These are phyloP conservation scores for Nomada flava DNA, from an alignment of 2,888 invertebrate genomes.

Conservation along the genomic window DNA sequence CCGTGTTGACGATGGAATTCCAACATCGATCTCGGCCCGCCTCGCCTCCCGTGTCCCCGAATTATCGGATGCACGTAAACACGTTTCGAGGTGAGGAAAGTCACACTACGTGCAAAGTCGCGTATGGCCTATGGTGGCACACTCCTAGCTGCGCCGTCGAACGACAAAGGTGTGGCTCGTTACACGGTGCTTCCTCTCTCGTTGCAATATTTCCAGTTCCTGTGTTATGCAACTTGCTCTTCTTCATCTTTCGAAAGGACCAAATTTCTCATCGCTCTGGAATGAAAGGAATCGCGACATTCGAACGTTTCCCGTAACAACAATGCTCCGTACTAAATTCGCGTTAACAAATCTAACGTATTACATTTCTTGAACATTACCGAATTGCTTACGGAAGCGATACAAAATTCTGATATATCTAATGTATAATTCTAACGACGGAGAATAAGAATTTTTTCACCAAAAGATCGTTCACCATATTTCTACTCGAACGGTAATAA, in stretches of 20 bases:
- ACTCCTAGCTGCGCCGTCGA: slow-evolving; percentile 39
- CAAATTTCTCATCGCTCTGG: too few relatives aligned
- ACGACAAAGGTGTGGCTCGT: slow-evolving; percentile 66
- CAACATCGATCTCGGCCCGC: slow-evolving; percentile 8
- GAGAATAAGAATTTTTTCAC: too few relatives aligned
- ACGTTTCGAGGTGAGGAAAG: slow-evolving; percentile 64
- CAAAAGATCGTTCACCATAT: too few relatives aligned
- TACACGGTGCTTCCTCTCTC: slow-evolving; percentile 40
- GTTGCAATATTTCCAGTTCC: slow-evolving; percentile 11
- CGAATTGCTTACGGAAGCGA: too few relatives aligned
- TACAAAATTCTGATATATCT: too few relatives aligned
- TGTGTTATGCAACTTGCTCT: slow-evolving; percentile 21
- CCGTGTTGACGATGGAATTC: slow-evolving; percentile 12
- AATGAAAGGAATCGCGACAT: too few relatives aligned
- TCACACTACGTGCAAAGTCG: slow-evolving; percentile 71
- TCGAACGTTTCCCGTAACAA: too few relatives aligned
- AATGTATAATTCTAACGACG: too few relatives aligned
- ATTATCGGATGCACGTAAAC: slow-evolving; percentile 52
- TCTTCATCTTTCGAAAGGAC: background rate
- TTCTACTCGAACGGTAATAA: too few relatives aligned
- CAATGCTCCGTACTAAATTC: too few relatives aligned
- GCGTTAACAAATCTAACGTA: too few relatives aligned
- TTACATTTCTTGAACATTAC: too few relatives aligned
- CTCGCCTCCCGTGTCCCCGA: slow-evolving; percentile 34
- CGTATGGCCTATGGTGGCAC: slow-evolving; percentile 61